Base-by-base conservation (phyloP, 1,140 invertebrate genomes). In the Zaprionus capensis region DNA sequence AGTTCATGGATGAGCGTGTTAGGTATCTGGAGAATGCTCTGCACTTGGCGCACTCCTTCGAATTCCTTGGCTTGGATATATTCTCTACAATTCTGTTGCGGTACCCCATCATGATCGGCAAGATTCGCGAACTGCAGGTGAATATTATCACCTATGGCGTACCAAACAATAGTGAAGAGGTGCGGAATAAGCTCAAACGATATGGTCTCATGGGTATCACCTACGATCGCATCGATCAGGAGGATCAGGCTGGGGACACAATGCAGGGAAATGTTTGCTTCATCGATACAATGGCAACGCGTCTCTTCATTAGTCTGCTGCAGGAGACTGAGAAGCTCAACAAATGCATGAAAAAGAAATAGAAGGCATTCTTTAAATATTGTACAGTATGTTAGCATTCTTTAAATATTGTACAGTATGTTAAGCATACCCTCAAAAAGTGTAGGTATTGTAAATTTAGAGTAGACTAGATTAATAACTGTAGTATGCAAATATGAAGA, bases 41-140 rank as follows among this genome's bases (percentile, higher is more conserved):
- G 38, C 94, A 95, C 75, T 96, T 96, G 92, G 96, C 97, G 1
- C 91, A 95, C 22, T 95, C 95, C 77, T 94, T 96, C 36, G 96
- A 97, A 87, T 95, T 98, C 49, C 93, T 98, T 66, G 98, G 98
- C 12, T 95, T 99, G 46, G 96, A 97, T 76, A 96, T 97, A 1
- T 96, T 98, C 82, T 96, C 97, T 0, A 97, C 97, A 92, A 96
- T 98, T 82, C 93, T 99, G 62, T 93, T 99, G 17, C 92, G 96
- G 44, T 96, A 98, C 92, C 94, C 96, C 4, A 94, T 94, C 1
- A 20, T 57, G 1, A 17, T 95, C 96, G 92, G 94, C 92, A 4
- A 55, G 2, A 41, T 90, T 0, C 59, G 51, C 0, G 69, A 65
- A 9, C 36, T 77, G 6, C 51, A 53, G 4, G 28, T 90, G 22